These are phyloP conservation scores for Mastomys natalensis DNA, from an alignment of 2,113 vertebrate species.

Conservation along the genomic window DNA sequence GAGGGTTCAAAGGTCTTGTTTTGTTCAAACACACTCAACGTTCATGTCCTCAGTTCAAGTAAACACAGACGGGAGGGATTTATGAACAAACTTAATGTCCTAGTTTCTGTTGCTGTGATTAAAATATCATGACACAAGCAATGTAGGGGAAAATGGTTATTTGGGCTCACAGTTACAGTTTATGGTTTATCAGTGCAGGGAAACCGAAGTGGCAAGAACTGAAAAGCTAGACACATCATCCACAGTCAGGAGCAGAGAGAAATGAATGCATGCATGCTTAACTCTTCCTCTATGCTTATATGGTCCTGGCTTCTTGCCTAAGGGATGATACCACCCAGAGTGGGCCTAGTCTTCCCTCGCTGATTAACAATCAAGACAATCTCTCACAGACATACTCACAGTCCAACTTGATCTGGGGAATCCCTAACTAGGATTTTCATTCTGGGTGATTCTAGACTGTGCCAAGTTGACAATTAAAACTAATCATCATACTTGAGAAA, in stretches of 20 bases:
- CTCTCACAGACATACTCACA: not conserved
- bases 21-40: not conserved
- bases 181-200: no score
- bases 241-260: not conserved
- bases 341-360: not conserved
- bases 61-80: not conserved
- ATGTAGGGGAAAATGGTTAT: not conserved
- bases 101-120: not conserved
- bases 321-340: not conserved
- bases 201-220: not conserved
- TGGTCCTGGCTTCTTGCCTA: no score
- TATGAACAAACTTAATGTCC: not conserved
- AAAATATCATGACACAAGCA: not conserved
- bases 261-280: not conserved
- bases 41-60: not conserved
- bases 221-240: not conserved
- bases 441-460: not conserved
- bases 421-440: not conserved
- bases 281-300: not conserved
- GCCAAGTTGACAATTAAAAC: not conserved
- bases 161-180: not conserved
- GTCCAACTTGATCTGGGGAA: not conserved
- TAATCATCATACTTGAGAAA: not conserved
- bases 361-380: not conserved
- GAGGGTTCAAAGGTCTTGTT: constrained; percentile 17